Evolutionary conservation across 2,888 invertebrate genomes (phyloP), one percentile per base, ranked within the genome.

Genomic region (Caenorhabditis sp.): DNA sequence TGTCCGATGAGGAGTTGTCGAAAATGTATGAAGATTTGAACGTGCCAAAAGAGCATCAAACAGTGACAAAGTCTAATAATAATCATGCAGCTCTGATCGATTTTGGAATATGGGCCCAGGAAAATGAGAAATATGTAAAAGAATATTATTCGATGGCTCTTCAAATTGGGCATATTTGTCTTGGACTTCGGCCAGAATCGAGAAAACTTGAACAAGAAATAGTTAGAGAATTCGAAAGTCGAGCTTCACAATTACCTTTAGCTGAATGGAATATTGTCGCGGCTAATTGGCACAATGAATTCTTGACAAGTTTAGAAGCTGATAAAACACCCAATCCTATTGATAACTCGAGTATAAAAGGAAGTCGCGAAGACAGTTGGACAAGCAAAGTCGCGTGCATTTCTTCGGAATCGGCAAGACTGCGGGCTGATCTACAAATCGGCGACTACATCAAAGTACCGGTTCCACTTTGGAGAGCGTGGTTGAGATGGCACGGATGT

Each of bases 81-180:
- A 66, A 66, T 8, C 66, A 77, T 17, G 77, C 78, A 5, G 76
- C 82, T 0, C 64, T 76, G 0, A 76, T 81, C 17, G 83, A 83
- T 53, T 78, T 83, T 57, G 81, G 81, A 27, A 77, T 79, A 10
- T 83, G 83, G 83, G 81, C 78, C 3, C 69, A 77, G 12, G 74
- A 67, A 23, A 78, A 82, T 60, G 66, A 71, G 14, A 58, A 68
- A 19, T 79, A 68, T 58, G 68, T 76, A n/a, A 62, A 63, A 31
- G 70, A 79, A 17, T 70, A 79, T 60, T 76, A 78, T 31, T 65
- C 64, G 1, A 76, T 76, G 78, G 73, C 77, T 14, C 68, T 75
- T 1, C 62, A 83, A 76, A 70, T 84, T 24, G 83, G 81, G 12
- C 81, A 84, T 63, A 79, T 84, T 63, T 81, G 82, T 66, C 75